Conservation (phyloP, 1,140 invertebrate species). For the Drosophila orosa region DNA sequence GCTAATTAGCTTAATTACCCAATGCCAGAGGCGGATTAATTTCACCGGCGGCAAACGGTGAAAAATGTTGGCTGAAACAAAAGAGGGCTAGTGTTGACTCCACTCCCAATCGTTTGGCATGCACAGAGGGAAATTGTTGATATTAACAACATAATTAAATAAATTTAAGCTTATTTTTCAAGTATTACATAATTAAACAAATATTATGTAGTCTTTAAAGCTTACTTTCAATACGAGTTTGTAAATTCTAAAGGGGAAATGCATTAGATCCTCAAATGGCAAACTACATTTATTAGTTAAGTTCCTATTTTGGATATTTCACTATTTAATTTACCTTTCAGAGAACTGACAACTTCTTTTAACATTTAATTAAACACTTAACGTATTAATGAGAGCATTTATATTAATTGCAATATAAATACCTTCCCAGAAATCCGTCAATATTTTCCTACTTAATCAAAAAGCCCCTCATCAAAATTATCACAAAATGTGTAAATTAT, state of each 20-base stretch:
- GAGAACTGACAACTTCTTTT: neutral
- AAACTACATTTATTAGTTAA: no score
- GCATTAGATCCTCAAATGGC: no score
- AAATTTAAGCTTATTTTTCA: neutral
- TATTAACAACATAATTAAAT: neutral
- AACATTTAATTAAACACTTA: accelerated
- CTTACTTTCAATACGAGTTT: neutral
- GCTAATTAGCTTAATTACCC: constrained; percentile 78
- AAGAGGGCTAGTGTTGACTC: constrained; percentile 54
- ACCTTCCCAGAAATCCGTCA: neutral
- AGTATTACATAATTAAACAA: neutral
- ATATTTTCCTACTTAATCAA: neutral
- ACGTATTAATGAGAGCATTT: no score
- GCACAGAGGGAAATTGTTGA: constrained; percentile 21
- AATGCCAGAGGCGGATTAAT: constrained; percentile 55
- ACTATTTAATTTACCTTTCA: neutral
- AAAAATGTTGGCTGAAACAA: constrained; percentile 60
- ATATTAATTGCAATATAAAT: neutral
- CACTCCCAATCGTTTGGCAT: constrained; percentile 53
- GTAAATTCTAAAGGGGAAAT: neutral
- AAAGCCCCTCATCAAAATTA: neutral
- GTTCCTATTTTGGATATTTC: no score
- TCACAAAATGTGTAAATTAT: constrained; percentile 1
- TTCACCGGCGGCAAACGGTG: constrained; percentile 51
- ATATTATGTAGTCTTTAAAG: neutral